Base-by-base conservation (phyloP, 1,140 invertebrate genomes). In the Branchinecta lynchi region DNA sequence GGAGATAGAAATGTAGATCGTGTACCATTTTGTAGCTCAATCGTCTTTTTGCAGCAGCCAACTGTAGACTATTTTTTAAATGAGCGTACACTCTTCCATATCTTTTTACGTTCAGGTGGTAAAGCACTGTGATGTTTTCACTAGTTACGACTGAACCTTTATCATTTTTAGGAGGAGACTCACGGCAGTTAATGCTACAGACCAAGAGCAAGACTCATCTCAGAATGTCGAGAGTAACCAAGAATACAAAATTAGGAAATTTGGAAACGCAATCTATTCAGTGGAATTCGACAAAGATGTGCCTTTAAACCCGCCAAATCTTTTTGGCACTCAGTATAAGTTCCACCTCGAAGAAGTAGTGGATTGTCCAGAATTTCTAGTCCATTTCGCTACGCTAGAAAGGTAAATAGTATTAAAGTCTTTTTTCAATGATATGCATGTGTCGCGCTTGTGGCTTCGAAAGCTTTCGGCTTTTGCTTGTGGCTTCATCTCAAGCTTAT, bases 351-450 rank as follows among this genome's bases (percentile, higher is more conserved):
- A 98, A 77, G 93, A 90, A 65, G 92, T 96, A 15, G 96, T 99
- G 0, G 87, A 99, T 78, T 99, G 96, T 81, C 96, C 96, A 43
- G 96, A 99, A 78, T 99, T 98, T 82, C 81, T 99, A 44, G 94
- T 98, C 15, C 87, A 98, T 80, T 91, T 98, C 78, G 89, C 92
- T 43, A 82, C 87, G 7, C 82, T 99, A 69, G 80, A 86, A 72
- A 89, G 91, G 84, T 85, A 75, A 77, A 79, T 76, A 66, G 9
- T 21, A 21, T 32, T 67, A 20, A 8, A 44, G 21, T 44, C 7
- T 3, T 45, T 32, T 67, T 45, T 20, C 1, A 15, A n/a, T 6
- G 66, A 8, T 73, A 20, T 15, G 15, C n/a, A n/a, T 68, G 32
- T 69, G 17, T 21, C 17, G 66, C 12, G 68, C 17, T 12, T 17